Conservation (phyloP, 2,797 vertebrate genomes). For the Typhlichthys subterraneus region DNA sequence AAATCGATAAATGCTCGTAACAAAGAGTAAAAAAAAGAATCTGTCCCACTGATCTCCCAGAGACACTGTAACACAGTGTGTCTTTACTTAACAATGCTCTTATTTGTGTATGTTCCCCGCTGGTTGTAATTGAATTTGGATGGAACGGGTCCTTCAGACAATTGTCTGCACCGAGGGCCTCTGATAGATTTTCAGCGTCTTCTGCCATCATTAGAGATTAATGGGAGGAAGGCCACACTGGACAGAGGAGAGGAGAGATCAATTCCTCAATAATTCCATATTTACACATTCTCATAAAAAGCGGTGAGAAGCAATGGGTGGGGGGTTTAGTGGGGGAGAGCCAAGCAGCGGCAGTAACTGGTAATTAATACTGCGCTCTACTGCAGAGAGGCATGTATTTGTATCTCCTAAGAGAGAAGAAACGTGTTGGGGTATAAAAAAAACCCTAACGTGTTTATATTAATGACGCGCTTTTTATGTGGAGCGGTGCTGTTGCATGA, state of each 20-base stretch:
- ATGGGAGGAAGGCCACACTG: constrained; percentile 69
- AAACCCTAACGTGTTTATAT: constrained; percentile 32
- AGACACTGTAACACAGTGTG: constrained; percentile 50
- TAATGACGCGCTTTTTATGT: constrained; percentile 23
- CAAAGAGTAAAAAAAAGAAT: constrained; percentile 22
- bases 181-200: constrained; percentile 79
- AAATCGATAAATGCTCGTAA: background rate
- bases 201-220: constrained; percentile 75
- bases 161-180: constrained; percentile 76
- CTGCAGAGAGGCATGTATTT: constrained; percentile 8
- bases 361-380: background rate
- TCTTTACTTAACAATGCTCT: constrained; percentile 67
- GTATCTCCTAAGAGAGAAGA: constrained; percentile 15
- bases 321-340: constrained; percentile 26
- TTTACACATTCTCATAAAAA: constrained; percentile 72
- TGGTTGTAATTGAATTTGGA: constrained; percentile 83
- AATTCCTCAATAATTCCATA: constrained; percentile 75
- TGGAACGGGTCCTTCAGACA: constrained; percentile 78
- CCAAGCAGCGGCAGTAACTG: background rate
- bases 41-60: constrained; percentile 44
- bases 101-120: constrained; percentile 72
- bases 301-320: constrained; percentile 4
- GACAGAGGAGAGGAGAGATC: constrained; percentile 68
- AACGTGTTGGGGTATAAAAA: background rate
- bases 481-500: constrained; percentile 9